Evolutionary conservation across 2,797 vertebrate genomes (phyloP).

Genomic region (Tarsius wallacei): DNA sequence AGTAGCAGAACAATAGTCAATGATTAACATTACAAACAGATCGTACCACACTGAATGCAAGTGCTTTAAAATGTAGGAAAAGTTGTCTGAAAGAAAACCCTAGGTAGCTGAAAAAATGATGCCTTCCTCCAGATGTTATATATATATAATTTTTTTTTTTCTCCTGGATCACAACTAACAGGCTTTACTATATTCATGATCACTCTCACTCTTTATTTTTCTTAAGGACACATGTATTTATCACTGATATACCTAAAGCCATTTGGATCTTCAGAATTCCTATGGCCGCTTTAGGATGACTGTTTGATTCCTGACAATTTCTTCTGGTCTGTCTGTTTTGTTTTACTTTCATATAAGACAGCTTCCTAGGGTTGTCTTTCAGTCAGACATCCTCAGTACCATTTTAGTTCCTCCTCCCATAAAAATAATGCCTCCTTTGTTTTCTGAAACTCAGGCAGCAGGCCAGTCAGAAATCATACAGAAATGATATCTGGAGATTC

Average conservation of each 20-base stretch:
- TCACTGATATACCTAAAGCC: constrained; percentile 72
- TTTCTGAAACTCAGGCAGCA: constrained; percentile 91
- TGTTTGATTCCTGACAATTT: constrained; percentile 80
- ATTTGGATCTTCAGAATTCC: constrained; percentile 70
- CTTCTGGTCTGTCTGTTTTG: constrained; percentile 63
- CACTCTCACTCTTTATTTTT: constrained; percentile 69
- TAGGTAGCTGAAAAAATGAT: constrained; percentile 88
- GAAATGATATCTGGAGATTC: constrained; percentile 88
- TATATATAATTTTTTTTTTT: constrained; percentile 3
- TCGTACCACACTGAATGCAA: constrained; percentile 96
- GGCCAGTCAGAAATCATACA: constrained; percentile 90
- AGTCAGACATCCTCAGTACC: constrained; percentile 88
- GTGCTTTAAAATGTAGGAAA: constrained; percentile 94
- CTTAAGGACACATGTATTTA: constrained; percentile 79
- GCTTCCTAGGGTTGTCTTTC: constrained; percentile 93
- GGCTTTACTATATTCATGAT: constrained; percentile 54
- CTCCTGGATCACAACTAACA: constrained; percentile 63
- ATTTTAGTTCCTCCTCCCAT: constrained; percentile 86
- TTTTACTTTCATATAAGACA: constrained; percentile 73
- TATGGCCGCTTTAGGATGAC: constrained; percentile 70
- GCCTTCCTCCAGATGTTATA: constrained; percentile 79
- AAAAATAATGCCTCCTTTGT: constrained; percentile 90
- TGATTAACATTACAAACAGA: constrained; percentile 98
- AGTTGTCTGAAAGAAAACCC: constrained; percentile 93
- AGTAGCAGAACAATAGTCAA: constrained; percentile 99